Evolutionary conservation across 2,888 invertebrate species (phyloP), one percentile per base, ranked within the genome.

Genomic region (Heliconius ethilla): DNA sequence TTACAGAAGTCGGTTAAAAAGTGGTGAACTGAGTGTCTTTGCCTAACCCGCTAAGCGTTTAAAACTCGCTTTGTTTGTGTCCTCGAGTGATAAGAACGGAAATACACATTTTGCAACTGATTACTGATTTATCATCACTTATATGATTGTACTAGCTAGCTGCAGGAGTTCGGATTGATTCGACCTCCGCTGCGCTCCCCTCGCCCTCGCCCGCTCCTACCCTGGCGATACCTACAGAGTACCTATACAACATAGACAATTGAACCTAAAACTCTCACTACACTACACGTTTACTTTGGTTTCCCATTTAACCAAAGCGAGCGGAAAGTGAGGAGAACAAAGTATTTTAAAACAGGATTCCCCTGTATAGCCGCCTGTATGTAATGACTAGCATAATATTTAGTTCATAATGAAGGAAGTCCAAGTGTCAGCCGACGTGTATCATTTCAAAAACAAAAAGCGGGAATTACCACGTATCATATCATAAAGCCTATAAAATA

Each of bases 171-270:
- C 75, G 75, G 40, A 69, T 82, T 90, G 88, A 88, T 89, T 88
- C 85, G 88, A 87, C 90, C 91, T 89, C 87, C 85, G 76, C 79
- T 83, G 72, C 80, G 81, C 81, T 82, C 87, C 85, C 85, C 84
- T 72, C 81, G 75, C 78, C 75, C 70, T 7, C 33, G 33, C 7
- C 33, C 33, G 7, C 33, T 9, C 33, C 33, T 9, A 9, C 79
- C 79, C 67, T 79, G 80, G 73, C 78, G 62, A 27, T 63, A 25
- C 11, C n/a, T 25, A 63, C 27, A 13, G 6, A 25, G 22, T 22
- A n/a, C n/a, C 13, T 13, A 40, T 13, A 59, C 9, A 10, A 45
- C 55, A 75, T 70, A 69, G 33, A 63, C 69, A 51, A 45, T 62
- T 62, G 73, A 40, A 37, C 63, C 40, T 40, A 40, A 37, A 63